Base-by-base conservation (phyloP, 1,140 invertebrate species). In the Drosophila ohnishii region DNA sequence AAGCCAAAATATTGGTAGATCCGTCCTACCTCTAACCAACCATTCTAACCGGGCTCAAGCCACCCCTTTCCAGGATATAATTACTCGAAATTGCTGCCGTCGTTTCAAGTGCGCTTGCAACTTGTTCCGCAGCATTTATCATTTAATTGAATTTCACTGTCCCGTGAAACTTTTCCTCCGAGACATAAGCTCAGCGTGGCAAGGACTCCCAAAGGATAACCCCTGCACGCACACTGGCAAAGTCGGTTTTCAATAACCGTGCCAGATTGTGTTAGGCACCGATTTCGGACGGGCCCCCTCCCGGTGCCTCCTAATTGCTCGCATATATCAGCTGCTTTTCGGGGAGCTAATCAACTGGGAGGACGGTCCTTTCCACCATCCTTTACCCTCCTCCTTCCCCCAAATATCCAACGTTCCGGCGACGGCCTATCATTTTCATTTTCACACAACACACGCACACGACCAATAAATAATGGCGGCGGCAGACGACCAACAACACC, bases 181-280 rank as follows among this genome's bases (percentile, higher is more conserved):
- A 51, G 65, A 70, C 69, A 58, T 40, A 22, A 39, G 37, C 42
- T 19, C 6, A 34, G 10, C 16, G 19, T 7, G 50, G 37, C 39
- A 42, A 69, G 55, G 59, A 50, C 42, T 48, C 50, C 37, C 34
- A 37, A 35, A 13, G 32, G 35, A 45, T 14, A 30, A 37, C 35
- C 44, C 22, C 8, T 19, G 45, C n/a, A 50, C 62, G 53, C 59
- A 66, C 47, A 76, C 65, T 8, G 16, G 7, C 30, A 19, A 59
- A 58, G 59, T 34, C 48, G 28, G 45, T 77, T 88, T 88, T 89
- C 77, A 88, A 88, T 88, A 88, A 84, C 70, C 73, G 84, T 88
- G 71, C 78, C 84, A 84, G 73, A 75, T 78, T 80, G 84, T 88
- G 77, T 78, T 78, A 80, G 84, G 84, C 74, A 84, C 84, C 47